phyloP scores from a whole-genome alignment of 30 jellyfish, hydroid and myxozoan genomes.

The Clytia hemisphaerica region DNA sequence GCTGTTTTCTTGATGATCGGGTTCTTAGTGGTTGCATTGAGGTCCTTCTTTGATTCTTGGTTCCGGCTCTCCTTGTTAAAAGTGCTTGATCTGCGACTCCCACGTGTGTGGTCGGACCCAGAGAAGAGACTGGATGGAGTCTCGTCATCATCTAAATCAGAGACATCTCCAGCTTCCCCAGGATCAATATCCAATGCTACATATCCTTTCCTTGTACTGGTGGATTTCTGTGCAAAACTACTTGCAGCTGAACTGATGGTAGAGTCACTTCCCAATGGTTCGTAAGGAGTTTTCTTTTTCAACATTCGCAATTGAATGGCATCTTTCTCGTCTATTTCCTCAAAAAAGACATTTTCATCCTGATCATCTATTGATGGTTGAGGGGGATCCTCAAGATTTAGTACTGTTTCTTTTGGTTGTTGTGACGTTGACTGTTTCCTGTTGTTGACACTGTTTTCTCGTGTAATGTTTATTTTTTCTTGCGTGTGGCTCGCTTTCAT shows the following conservation, averaged over 20 bases:
- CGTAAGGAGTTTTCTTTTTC: too few species aligned
- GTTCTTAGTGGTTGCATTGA: not conserved
- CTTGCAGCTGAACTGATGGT: not conserved
- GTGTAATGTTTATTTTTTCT: not conserved
- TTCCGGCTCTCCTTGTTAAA: not conserved
- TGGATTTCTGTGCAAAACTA: too few species aligned
- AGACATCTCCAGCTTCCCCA: slow-evolving; percentile 3
- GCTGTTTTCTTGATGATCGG: not conserved
- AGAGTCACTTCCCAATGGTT: too few species aligned
- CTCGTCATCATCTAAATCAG: not conserved
- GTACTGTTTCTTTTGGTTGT: not conserved
- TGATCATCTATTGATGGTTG: not conserved
- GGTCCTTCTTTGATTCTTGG: not conserved
- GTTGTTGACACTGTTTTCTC: not conserved
- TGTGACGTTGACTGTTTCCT: not conserved
- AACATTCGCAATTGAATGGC: too few species aligned
- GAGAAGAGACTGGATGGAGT: not conserved
- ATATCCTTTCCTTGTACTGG: too few species aligned
- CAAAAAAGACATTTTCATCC: not conserved
- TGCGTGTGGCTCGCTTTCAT: not conserved
- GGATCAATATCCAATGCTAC: not conserved
- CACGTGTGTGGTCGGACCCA: not conserved
- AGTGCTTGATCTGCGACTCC: not conserved
- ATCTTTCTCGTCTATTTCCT: too few species aligned
- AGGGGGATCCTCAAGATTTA: not conserved